A percentile compares a stretch with the other conserved stretches of the same genome.
Evolutionary conservation across 2,113 vertebrate species (phyloP).

Genomic region (Chionodraco myersi): DNA sequence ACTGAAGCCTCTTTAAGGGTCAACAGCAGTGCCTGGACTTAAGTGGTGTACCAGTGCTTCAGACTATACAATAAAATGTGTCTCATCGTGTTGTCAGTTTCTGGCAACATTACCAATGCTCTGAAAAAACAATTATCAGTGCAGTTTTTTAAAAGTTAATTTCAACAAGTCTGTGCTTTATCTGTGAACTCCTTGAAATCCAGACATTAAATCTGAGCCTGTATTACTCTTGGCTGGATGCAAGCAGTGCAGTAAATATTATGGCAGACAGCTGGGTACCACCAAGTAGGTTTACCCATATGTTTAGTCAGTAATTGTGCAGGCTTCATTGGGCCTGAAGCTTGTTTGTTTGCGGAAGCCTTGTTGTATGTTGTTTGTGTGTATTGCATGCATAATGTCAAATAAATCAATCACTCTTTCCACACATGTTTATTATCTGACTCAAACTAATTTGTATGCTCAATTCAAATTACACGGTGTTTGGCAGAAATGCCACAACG

Average conservation of each 20-base stretch:
- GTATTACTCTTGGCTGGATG: constrained; percentile 15
- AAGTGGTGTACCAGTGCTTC: background rate
- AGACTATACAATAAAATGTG: background rate
- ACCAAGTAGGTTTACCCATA: constrained; percentile 8
- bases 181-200: background rate
- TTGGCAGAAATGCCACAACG: constrained; percentile 14
- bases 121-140: background rate
- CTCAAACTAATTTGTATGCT: constrained; percentile 11
- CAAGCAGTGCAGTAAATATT: constrained; percentile 18
- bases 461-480: constrained; percentile 32
- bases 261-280: constrained; percentile 19
- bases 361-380: constrained; percentile 23
- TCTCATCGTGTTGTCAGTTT: background rate
- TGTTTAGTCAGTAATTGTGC: constrained; percentile 33
- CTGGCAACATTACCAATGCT: background rate
- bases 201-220: constrained; percentile 14
- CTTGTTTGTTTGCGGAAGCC: constrained; percentile 21
- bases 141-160: background rate
- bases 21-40: too few relatives aligned
- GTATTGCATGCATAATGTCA: constrained; percentile 2
- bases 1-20: too few relatives aligned
- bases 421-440: constrained; percentile 25
- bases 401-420: constrained; percentile 21
- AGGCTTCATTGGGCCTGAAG: constrained; percentile 18
- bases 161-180: background rate